Conservation (phyloP, 1,140 invertebrate species). For the Glomeris maerens region DNA sequence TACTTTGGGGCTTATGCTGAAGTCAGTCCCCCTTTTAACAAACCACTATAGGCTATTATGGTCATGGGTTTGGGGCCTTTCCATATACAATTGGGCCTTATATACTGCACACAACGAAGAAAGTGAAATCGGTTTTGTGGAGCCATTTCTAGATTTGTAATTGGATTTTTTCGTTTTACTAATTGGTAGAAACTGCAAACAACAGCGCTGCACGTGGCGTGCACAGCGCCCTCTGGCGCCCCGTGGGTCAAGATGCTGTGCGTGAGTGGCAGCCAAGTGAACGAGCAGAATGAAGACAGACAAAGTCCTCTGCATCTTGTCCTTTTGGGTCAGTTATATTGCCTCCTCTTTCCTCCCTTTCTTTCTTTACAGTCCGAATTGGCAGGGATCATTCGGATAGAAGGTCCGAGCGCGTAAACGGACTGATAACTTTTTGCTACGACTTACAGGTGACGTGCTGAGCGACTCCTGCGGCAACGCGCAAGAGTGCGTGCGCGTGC, state of each 20-base stretch:
- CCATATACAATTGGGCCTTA: too few relatives aligned
- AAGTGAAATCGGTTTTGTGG: too few relatives aligned
- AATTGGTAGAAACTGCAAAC: conserved; percentile 16
- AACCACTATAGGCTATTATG: too few relatives aligned
- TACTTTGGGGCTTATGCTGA: too few relatives aligned
- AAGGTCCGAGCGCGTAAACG: neutral
- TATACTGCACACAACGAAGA: too few relatives aligned
- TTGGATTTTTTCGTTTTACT: too few relatives aligned
- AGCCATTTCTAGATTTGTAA: too few relatives aligned
- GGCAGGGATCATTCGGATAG: neutral
- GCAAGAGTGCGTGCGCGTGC: conserved; percentile 14
- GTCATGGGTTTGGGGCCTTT: too few relatives aligned
- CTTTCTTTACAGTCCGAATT: neutral
- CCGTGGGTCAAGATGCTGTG: conserved; percentile 14
- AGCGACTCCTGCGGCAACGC: conserved; percentile 1
- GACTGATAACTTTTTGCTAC: too few relatives aligned
- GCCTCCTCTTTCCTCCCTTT: neutral
- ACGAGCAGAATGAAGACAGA: conserved; percentile 16
- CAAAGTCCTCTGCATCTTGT: conserved; percentile 19
- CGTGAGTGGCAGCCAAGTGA: conserved; percentile 11
- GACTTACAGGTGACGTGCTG: conserved; percentile 6
- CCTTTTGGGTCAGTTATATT: conserved; percentile 14
- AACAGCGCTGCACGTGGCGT: conserved; percentile 17
- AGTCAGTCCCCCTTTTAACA: too few relatives aligned
- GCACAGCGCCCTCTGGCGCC: conserved; percentile 15